Evolutionary conservation across 2,888 invertebrate species (phyloP).

Genomic region (Sinodicranocentrus sp.): DNA sequence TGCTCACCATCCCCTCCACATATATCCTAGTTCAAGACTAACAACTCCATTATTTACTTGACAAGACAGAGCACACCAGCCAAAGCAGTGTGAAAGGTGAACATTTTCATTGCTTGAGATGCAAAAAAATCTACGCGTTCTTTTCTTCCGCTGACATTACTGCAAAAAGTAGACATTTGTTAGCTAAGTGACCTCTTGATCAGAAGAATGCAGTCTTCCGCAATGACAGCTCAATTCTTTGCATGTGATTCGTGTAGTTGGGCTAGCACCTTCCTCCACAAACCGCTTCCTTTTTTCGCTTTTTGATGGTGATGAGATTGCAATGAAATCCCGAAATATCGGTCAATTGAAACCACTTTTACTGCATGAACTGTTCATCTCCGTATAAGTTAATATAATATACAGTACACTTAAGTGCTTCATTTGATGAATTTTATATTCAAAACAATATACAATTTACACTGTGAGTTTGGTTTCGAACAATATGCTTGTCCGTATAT

Average conservation of each 20-base stretch:
- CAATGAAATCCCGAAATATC: slow-evolving; percentile 49
- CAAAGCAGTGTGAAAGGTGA: slow-evolving; percentile 49
- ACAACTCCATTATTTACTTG: slow-evolving; percentile 57
- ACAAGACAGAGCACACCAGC: slow-evolving; percentile 29
- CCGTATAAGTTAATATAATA: no score
- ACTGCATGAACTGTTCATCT: neutral
- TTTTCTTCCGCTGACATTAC: neutral
- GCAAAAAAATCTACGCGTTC: slow-evolving; percentile 17
- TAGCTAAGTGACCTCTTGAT: slow-evolving; percentile 31
- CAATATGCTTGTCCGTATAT: slow-evolving; percentile 5
- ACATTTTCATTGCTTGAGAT: slow-evolving; percentile 46
- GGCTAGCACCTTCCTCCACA: no score
- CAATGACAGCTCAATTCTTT: no score
- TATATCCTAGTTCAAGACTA: slow-evolving; percentile 26
- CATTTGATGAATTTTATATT: no score
- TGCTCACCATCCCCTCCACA: neutral
- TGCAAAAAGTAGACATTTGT: neutral
- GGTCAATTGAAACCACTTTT: slow-evolving; percentile 52
- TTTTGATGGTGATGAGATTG: no score
- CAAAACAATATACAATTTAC: no score
- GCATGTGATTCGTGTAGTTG: no score
- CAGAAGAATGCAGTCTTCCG: neutral
- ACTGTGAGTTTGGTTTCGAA: slow-evolving; percentile 13
- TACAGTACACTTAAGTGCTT: no score
- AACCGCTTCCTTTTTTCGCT: no score